Conservation (phyloP, 2,113 vertebrate species). For the Platycercus adscitus region DNA sequence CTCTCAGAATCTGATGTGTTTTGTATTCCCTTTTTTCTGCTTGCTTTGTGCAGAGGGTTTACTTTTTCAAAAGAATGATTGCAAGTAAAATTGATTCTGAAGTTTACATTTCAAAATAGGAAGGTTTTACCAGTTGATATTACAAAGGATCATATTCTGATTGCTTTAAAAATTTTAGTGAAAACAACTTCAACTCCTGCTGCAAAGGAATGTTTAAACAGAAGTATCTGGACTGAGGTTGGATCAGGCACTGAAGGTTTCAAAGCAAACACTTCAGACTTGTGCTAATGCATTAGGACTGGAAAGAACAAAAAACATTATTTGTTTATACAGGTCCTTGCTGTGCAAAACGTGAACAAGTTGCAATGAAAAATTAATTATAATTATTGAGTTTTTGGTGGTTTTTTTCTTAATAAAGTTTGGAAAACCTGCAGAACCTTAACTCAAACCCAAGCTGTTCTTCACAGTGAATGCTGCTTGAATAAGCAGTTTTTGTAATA, state of each 20-base stretch:
- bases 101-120: not conserved
- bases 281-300: not conserved
- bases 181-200: conserved; percentile 12
- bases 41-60: not conserved
- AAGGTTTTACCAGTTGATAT: not conserved
- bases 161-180: not conserved
- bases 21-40: not conserved
- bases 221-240: not conserved
- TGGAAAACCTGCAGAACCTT: not conserved
- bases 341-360: not conserved
- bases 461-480: not conserved
- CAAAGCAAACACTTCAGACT: not conserved
- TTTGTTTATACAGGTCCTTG: not conserved
- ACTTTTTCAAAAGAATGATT: not conserved
- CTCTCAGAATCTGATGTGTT: not conserved
- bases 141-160: not conserved
- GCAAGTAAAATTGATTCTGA: not conserved
- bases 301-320: not conserved
- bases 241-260: not conserved
- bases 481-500: not conserved
- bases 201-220: conserved; percentile 51
- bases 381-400: not conserved
- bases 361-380: not conserved
- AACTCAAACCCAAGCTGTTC: not conserved
- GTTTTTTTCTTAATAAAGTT: not conserved